Conservation (phyloP, 2,888 invertebrate genomes). For the Oxystoma pomonae region DNA sequence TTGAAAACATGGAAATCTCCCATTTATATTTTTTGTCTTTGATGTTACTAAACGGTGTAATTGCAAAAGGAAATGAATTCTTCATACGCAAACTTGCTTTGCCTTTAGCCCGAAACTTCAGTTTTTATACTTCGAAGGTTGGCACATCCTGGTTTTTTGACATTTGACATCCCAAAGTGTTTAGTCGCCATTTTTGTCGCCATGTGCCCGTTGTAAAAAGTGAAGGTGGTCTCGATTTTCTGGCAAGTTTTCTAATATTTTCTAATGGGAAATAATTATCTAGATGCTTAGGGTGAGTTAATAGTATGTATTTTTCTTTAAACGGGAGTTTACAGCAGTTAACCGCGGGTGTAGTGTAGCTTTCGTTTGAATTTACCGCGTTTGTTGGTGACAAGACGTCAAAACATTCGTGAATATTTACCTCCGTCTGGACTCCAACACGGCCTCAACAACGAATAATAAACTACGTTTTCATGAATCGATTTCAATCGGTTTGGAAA, state of each 20-base stretch:
- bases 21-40: too few species aligned
- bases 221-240: neutral
- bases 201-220: neutral
- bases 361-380: neutral
- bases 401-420: neutral
- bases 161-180: neutral
- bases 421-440: neutral
- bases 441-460: too few species aligned
- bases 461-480: too few species aligned
- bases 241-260: neutral
- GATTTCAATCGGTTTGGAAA: too few species aligned
- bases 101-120: too few species aligned
- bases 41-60: too few species aligned
- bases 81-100: too few species aligned
- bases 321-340: neutral
- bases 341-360: neutral
- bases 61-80: too few species aligned
- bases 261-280: neutral
- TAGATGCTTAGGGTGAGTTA: neutral
- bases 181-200: neutral
- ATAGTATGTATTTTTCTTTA: neutral
- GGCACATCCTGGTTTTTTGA: neutral
- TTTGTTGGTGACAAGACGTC: neutral
- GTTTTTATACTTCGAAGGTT: too few species aligned
- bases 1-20: too few species aligned